Conservation (phyloP, 2,888 invertebrate species). For the Scaeva pyrastri region DNA sequence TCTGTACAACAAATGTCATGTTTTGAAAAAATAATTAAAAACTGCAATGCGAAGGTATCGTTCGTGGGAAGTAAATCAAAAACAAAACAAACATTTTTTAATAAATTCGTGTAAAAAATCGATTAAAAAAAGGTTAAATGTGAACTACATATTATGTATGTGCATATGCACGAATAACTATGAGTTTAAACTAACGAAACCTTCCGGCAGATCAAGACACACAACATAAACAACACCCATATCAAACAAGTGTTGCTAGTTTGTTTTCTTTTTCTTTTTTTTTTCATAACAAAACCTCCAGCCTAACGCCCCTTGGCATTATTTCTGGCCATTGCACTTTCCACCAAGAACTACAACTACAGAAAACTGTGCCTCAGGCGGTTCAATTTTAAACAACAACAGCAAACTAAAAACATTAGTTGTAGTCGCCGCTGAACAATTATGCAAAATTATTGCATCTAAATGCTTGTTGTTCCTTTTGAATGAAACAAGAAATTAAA, state of each 20-base stretch:
- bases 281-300: constrained; percentile 21
- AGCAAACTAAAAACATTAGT: constrained; percentile 17
- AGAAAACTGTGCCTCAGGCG: constrained; percentile 23
- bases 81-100: neutral
- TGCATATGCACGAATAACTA: neutral
- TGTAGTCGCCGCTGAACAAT: constrained; percentile 64
- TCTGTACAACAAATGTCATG: neutral
- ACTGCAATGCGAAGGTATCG: neutral
- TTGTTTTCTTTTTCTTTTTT: neutral
- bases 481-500: constrained; percentile 1
- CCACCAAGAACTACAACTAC: neutral
- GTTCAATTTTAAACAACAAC: constrained; percentile 26
- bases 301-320: constrained; percentile 68
- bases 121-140: constrained; percentile 58
- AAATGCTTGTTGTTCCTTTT: constrained; percentile 61
- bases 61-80: neutral
- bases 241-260: constrained; percentile 45
- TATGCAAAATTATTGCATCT: constrained; percentile 76
- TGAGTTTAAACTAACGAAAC: neutral
- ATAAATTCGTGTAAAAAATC: constrained; percentile 32
- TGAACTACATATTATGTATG: neutral
- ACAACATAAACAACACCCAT: constrained; percentile 25
- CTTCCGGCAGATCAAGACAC: constrained; percentile 35
- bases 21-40: constrained; percentile 32
- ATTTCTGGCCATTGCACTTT: constrained; percentile 73